Evolutionary conservation across 2,888 invertebrate genomes (phyloP).

Genomic region (Agrochola circellaris): DNA sequence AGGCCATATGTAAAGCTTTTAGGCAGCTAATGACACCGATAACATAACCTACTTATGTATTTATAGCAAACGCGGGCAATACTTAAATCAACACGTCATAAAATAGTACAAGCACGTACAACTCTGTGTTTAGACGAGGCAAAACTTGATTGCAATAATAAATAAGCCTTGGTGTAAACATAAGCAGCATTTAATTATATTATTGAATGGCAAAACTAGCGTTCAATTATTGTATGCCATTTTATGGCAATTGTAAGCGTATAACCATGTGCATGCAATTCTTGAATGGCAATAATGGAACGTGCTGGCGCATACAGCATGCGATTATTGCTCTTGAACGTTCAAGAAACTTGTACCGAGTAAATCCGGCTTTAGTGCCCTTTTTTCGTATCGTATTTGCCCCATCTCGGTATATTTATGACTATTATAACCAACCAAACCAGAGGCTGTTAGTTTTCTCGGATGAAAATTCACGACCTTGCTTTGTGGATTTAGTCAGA

Average conservation of each 20-base stretch:
- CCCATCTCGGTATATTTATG: background rate
- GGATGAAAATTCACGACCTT: background rate
- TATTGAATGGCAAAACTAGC: background rate
- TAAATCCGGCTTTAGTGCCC: background rate
- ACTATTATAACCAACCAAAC: background rate
- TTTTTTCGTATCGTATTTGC: no score
- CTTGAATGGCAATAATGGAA: background rate
- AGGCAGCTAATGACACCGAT: slow-evolving; percentile 14
- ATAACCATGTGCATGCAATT: background rate
- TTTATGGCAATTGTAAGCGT: background rate
- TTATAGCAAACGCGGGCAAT: background rate
- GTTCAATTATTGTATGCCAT: background rate
- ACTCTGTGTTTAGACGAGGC: background rate
- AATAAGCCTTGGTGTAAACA: background rate
- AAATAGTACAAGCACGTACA: background rate
- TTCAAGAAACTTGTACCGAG: background rate
- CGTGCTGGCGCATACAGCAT: background rate
- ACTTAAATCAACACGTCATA: background rate
- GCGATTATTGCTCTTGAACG: background rate
- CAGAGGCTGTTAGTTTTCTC: no score
- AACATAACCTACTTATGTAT: slow-evolving; percentile 13
- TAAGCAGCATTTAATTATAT: no score
- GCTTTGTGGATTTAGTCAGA: background rate
- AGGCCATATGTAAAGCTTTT: slow-evolving; percentile 41
- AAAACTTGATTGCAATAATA: background rate